Conservation (phyloP, 2,113 vertebrate genomes). For the Lepisosteus osseus region DNA sequence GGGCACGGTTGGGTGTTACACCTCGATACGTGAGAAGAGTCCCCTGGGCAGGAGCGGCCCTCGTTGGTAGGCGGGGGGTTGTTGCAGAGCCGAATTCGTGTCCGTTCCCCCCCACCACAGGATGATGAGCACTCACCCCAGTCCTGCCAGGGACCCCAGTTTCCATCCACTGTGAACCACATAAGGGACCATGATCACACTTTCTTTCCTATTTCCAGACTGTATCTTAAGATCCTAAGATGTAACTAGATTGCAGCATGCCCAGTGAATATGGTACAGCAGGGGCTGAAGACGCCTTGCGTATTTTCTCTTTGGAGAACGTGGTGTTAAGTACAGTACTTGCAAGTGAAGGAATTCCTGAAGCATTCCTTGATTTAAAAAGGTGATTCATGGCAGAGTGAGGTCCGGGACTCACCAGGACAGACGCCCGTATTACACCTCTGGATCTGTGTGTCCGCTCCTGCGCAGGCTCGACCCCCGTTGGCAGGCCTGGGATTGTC, state of each 20-base stretch:
- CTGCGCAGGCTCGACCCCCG: slow-evolving; percentile 83
- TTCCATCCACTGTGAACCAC: slow-evolving; percentile 78
- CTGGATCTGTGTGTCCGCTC: slow-evolving; percentile 83
- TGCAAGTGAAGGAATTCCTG: no score
- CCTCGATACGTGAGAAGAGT: slow-evolving; percentile 80
- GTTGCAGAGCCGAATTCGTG: slow-evolving; percentile 74
- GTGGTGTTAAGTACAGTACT: no score
- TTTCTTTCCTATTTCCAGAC: no score
- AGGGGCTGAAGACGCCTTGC: no score
- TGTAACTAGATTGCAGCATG: no score
- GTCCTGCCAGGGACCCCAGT: slow-evolving; percentile 84
- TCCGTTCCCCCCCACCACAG: slow-evolving; percentile 84
- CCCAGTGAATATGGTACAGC: no score
- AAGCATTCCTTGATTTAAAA: no score
- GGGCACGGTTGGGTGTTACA: slow-evolving; percentile 85
- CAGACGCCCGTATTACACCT: slow-evolving; percentile 75
- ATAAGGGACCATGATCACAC: neutral
- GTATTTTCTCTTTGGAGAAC: no score
- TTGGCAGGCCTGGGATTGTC: slow-evolving; percentile 80
- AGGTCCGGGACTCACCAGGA: slow-evolving; percentile 65
- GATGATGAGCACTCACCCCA: slow-evolving; percentile 86
- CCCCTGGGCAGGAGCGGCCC: slow-evolving; percentile 82
- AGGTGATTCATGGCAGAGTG: neutral
- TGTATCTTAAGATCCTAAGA: no score
- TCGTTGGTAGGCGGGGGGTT: slow-evolving; percentile 61